These are phyloP conservation scores for Numenius arquata DNA, from an alignment of 2,113 vertebrate species.

Conservation along the genomic window DNA sequence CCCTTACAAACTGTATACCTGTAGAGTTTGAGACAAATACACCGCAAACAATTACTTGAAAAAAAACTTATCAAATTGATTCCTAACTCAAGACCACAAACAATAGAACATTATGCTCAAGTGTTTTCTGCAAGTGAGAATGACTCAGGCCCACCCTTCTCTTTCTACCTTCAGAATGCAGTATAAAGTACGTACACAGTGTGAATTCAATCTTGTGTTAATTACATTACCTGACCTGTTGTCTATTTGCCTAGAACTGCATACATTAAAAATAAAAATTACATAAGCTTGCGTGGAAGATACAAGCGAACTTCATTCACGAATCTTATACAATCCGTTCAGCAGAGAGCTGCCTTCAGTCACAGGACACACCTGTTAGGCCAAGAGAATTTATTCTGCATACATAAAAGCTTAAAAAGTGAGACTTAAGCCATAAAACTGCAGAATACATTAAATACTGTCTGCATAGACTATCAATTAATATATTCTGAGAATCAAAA, in stretches of 20 bases:
- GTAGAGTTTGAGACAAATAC: not conserved
- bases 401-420: not conserved
- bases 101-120: not conserved
- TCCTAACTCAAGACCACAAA: not conserved
- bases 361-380: not conserved
- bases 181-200: rapidly evolving
- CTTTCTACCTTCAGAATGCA: not conserved
- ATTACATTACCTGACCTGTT: not conserved
- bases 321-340: not conserved
- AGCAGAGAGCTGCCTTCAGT: not conserved
- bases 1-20: not conserved
- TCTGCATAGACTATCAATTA: rapidly evolving
- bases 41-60: not conserved
- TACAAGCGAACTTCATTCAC: not conserved
- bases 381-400: rapidly evolving
- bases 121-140: not conserved
- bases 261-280: not conserved
- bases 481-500: not conserved
- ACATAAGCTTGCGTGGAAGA: not conserved
- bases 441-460: not conserved
- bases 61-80: not conserved
- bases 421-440: not conserved
- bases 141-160: not conserved
- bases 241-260: not conserved
- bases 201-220: not conserved